Percentiles rank a stretch among this genome's conserved stretches.
Conservation (phyloP, 2,113 vertebrate genomes). For the Nothoprocta perdicaria region DNA sequence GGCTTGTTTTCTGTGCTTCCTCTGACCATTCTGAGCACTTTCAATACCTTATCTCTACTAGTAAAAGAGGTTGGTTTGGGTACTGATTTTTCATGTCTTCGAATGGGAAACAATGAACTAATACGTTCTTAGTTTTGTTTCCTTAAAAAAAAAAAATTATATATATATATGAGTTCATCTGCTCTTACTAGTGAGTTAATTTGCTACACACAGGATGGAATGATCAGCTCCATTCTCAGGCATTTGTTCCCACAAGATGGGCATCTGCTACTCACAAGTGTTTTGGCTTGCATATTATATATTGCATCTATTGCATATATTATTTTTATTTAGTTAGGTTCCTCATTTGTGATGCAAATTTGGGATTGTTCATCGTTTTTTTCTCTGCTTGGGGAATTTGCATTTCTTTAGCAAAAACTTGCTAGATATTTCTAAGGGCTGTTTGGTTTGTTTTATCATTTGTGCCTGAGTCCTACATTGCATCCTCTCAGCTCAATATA, state of each 20-base stretch:
- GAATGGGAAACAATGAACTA: conserved; percentile 23
- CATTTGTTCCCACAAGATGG: background rate
- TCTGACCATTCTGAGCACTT: conserved; percentile 62
- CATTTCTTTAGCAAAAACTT: background rate
- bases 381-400: background rate
- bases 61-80: conserved; percentile 45
- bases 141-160: background rate
- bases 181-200: background rate
- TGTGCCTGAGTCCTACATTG: background rate
- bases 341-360: background rate
- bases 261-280: background rate
- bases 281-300: background rate
- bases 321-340: background rate
- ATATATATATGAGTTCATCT: background rate
- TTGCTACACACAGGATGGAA: conserved; percentile 22
- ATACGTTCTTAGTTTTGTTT: background rate
- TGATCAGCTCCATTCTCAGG: background rate
- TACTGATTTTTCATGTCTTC: conserved; percentile 28
- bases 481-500: background rate
- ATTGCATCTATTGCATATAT: too few relatives aligned
- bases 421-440: background rate
- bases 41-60: conserved; percentile 41
- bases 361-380: background rate
- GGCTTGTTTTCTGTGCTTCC: conserved; percentile 69
- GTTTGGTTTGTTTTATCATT: background rate